These are phyloP conservation scores for Ranitomeya variabilis DNA, from an alignment of 2,113 vertebrate species.

Conservation along the genomic window DNA sequence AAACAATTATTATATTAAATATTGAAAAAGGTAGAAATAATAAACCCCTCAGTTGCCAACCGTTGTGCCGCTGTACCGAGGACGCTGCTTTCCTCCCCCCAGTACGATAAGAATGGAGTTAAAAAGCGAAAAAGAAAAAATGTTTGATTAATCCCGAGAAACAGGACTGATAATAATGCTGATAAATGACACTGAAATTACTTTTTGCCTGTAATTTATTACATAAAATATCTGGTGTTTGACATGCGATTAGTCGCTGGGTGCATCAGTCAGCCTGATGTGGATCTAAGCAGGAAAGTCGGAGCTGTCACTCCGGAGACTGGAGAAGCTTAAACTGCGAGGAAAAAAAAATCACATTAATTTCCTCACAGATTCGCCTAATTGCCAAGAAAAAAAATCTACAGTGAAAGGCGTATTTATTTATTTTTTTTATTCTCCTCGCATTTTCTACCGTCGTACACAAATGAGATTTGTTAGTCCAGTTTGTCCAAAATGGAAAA, in stretches of 20 bases:
- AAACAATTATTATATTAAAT: no score
- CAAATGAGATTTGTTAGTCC: neutral
- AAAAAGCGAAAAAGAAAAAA: constrained; percentile 57
- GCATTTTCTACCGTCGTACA: neutral
- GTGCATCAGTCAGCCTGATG: constrained; percentile 77
- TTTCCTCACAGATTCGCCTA: constrained; percentile 10
- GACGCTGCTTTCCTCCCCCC: constrained; percentile 33
- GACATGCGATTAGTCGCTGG: constrained; percentile 86
- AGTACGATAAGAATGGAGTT: constrained; percentile 64
- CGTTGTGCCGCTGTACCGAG: no score
- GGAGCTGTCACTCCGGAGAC: constrained; percentile 16
- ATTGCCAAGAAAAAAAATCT: constrained; percentile 16
- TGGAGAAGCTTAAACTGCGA: constrained; percentile 5
- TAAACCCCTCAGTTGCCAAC: neutral
- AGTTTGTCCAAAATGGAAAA: neutral
- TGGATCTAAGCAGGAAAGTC: neutral
- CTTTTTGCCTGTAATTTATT: constrained; percentile 86
- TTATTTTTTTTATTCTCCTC: neutral
- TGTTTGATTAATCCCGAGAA: constrained; percentile 86
- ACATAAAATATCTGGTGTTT: constrained; percentile 90
- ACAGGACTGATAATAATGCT: constrained; percentile 88
- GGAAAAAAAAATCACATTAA: constrained; percentile 31
- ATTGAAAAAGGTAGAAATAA: neutral
- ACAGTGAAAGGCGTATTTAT: no score
- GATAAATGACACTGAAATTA: constrained; percentile 88